A percentile compares a stretch with the other conserved stretches of the same genome.
phyloP scores from a whole-genome alignment of 2,113 vertebrate species.

The Pachyramphus minor region DNA sequence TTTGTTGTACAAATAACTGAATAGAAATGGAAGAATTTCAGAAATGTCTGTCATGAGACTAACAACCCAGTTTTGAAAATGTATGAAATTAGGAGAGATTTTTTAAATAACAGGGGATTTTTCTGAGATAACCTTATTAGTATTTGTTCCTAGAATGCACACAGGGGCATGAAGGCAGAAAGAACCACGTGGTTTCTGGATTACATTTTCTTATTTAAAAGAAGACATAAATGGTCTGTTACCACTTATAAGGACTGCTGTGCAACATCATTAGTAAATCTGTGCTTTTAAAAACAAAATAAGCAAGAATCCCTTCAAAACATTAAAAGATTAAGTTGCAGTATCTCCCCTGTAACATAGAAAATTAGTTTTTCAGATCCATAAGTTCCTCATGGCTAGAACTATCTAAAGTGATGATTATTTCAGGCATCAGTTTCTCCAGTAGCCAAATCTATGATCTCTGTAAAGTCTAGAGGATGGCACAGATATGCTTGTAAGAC shows the following conservation, averaged over 20 bases:
- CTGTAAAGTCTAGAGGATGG: neutral
- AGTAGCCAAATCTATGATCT: neutral
- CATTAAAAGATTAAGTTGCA: rapidly evolving
- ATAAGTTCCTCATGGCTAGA: neutral
- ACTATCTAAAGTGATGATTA: neutral
- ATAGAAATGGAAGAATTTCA: neutral
- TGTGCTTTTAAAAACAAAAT: neutral
- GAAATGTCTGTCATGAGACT: neutral
- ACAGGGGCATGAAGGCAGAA: neutral
- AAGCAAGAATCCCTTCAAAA: neutral
- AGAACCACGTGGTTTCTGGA: neutral
- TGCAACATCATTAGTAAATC: neutral
- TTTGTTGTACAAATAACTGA: neutral
- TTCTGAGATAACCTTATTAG: neutral
- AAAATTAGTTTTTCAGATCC: neutral
- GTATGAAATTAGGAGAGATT: neutral
- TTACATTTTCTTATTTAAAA: neutral
- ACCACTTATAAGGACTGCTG: neutral
- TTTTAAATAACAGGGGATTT: neutral
- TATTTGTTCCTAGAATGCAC: neutral
- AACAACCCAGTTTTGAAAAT: neutral
- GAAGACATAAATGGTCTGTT: neutral
- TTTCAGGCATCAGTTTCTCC: neutral
- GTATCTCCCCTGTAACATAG: neutral
- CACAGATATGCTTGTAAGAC: neutral